Conservation (phyloP, 2,888 invertebrate genomes). For the Atrina japonica region DNA sequence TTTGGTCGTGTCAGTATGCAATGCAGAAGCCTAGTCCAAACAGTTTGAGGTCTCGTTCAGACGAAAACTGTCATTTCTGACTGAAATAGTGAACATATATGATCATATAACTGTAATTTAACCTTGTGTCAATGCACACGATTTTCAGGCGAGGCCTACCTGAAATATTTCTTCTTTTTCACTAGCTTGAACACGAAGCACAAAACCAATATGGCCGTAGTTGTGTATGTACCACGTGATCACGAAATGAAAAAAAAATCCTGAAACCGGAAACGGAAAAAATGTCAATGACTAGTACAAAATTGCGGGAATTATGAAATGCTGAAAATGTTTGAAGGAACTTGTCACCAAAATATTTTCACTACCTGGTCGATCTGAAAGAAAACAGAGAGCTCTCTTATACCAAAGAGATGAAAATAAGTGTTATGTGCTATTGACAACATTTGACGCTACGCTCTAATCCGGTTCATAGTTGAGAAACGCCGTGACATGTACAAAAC, state of each 20-base stretch:
- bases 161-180: constrained; percentile 31
- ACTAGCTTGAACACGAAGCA: constrained; percentile 68
- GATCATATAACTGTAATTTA: constrained; percentile 6
- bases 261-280: neutral
- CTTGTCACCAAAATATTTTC: too few species aligned
- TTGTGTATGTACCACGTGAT: constrained; percentile 76
- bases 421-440: too few species aligned
- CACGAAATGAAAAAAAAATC: constrained; percentile 22
- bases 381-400: too few species aligned
- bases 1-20: neutral
- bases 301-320: too few species aligned
- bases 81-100: neutral
- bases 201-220: constrained; percentile 76
- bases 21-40: too few species aligned
- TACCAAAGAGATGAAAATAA: too few species aligned
- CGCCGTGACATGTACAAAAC: too few species aligned
- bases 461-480: too few species aligned
- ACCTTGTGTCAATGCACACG: neutral
- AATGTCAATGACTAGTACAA: neutral
- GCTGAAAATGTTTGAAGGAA: too few species aligned
- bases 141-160: neutral
- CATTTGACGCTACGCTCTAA: too few species aligned
- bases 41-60: neutral
- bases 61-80: neutral
- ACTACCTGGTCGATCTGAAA: too few species aligned